A percentile compares a stretch with the other conserved stretches of the same genome.
phyloP scores from a whole-genome alignment of 2,797 vertebrate species.

The Strix occidentalis region DNA sequence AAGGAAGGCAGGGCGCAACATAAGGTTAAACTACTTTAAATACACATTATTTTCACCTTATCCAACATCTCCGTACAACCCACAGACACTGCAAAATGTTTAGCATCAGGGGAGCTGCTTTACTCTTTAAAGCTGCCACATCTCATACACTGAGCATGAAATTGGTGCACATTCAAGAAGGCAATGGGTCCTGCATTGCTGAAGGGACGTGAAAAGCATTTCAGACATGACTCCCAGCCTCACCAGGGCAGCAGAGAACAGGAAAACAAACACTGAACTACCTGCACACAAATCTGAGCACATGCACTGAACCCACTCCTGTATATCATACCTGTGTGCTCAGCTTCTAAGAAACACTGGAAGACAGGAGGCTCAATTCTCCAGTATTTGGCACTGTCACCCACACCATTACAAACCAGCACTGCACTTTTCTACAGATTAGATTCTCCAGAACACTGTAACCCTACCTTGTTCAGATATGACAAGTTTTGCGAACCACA shows the following conservation, averaged over 20 bases:
- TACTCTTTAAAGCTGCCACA: not conserved
- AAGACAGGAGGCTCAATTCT: not conserved
- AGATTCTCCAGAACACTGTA: not conserved
- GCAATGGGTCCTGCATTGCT: not conserved
- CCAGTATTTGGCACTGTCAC: not conserved
- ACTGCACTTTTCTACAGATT: accelerated
- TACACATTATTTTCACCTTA: not conserved
- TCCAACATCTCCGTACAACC: not conserved
- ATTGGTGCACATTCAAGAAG: not conserved
- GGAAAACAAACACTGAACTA: not conserved
- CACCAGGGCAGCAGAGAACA: not conserved
- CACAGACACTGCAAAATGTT: not conserved
- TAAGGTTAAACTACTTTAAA: not conserved
- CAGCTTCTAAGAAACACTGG: not conserved
- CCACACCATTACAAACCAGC: not conserved
- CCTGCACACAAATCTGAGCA: not conserved
- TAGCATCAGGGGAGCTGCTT: not conserved
- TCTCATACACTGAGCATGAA: not conserved
- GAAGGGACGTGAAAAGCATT: accelerated
- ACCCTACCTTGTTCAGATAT: not conserved
- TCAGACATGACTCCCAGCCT: not conserved
- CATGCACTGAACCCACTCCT: not conserved
- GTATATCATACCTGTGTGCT: not conserved
- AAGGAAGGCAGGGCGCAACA: not conserved
- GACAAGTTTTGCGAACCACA: not conserved